Conservation (phyloP, 2,888 invertebrate genomes). For the Ypsolopha sequella region DNA sequence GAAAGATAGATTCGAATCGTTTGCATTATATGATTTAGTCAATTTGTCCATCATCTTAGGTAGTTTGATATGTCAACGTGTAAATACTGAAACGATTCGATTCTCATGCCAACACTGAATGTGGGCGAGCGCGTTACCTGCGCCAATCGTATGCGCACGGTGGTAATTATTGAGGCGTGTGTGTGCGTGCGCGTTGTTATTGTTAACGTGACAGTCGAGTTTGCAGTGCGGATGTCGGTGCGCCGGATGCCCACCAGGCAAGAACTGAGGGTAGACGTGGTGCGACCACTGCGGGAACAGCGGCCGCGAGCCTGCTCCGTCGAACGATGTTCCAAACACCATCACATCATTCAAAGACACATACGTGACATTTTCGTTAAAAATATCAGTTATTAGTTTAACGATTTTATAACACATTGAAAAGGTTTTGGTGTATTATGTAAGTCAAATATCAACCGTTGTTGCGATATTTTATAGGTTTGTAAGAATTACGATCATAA, state of each 20-base stretch:
- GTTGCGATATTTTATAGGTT: too few relatives aligned
- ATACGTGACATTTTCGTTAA: too few relatives aligned
- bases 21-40: too few relatives aligned
- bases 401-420: too few relatives aligned
- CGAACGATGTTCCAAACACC: neutral
- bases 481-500: too few relatives aligned
- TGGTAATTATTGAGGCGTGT: constrained; percentile 67
- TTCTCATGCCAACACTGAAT: neutral
- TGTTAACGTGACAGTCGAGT: constrained; percentile 55
- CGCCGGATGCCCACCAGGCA: constrained; percentile 89
- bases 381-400: too few relatives aligned
- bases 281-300: constrained; percentile 96
- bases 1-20: neutral
- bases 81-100: too few relatives aligned
- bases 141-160: constrained; percentile 46
- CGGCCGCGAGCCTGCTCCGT: constrained; percentile 75
- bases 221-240: constrained; percentile 40
- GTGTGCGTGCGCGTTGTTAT: constrained; percentile 55
- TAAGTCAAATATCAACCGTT: too few relatives aligned
- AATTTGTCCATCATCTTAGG: too few relatives aligned
- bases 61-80: too few relatives aligned
- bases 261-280: constrained; percentile 94
- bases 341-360: neutral
- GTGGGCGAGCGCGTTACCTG: constrained; percentile 50
- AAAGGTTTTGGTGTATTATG: too few relatives aligned